Base-by-base conservation (phyloP, 1,140 invertebrate genomes). In the Daktulosphaira vitifoliae region DNA sequence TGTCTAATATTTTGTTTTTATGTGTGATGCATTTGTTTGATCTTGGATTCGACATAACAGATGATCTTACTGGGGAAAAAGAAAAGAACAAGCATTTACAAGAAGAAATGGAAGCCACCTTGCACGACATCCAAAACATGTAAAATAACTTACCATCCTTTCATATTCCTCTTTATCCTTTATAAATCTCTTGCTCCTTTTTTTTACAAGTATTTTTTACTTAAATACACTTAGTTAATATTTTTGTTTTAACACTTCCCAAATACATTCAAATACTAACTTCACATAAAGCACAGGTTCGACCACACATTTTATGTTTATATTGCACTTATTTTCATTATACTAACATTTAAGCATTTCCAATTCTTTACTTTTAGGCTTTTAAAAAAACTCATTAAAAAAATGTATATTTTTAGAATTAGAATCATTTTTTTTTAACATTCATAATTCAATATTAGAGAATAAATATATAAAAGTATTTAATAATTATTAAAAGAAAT, bases 51-150 rank as follows among this genome's bases (percentile, higher is more conserved):
- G 23, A 54, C 62, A n/a, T n/a, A 20, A 52, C 86, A 98, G 95
- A 97, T 83, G 92, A 98, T 79, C 84, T 98, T 76, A 81, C 93
- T 76, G 81, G 84, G 73, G 92, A 96, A 82, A 91, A 90, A 81
- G 89, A 92, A 80, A 92, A 93, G 83, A 95, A 92, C 82, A 95
- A 93, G 84, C 80, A 90, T 76, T 85, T 98, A 72, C 88, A 94
- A 78, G 90, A 95, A 77, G 96, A 99, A 79, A 97, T 99, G 90
- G 96, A 99, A 79, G 87, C 90, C 73, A 98, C 95, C 74, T 87
- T 98, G 79, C 92, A 96, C 42, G 56, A 62, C 44, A 48, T 48
- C 39, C 56, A 62, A 26, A 62, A 62, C 56, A 62, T 46, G 42
- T 48, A 46, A 48, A 22, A 26, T 38, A 46, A 15, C 25, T 7